These are phyloP conservation scores for Scortum barcoo DNA, from an alignment of 2,113 vertebrate species.

Conservation along the genomic window DNA sequence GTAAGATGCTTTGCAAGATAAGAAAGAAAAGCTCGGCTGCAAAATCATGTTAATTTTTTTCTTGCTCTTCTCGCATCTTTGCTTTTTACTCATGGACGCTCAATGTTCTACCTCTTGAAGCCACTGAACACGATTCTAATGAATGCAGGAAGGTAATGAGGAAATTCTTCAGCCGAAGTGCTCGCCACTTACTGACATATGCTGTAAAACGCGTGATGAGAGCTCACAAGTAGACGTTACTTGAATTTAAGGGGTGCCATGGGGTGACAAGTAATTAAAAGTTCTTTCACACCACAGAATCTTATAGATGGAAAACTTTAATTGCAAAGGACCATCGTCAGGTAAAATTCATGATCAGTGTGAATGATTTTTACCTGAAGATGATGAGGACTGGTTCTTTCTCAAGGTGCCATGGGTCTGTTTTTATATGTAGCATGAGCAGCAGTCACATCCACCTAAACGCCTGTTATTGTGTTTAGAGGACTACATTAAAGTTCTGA, in stretches of 20 bases:
- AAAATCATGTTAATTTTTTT: not conserved
- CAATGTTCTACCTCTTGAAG: not conserved
- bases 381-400: not conserved
- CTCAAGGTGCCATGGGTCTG: not conserved
- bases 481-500: not conserved
- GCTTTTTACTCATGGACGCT: not conserved
- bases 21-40: not conserved
- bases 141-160: not conserved
- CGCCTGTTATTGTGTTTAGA: not conserved
- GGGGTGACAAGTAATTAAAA: not conserved
- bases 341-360: not conserved
- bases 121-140: not conserved
- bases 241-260: no score
- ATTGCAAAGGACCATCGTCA: no score
- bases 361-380: not conserved
- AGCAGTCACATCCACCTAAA: not conserved
- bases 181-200: not conserved
- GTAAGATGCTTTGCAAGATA: not conserved
- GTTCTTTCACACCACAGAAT: not conserved
- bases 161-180: not conserved
- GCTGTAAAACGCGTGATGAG: not conserved
- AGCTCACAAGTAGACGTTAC: not conserved
- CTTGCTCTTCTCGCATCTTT: not conserved
- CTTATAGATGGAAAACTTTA: no score
- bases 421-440: not conserved